Base-by-base conservation (phyloP, 1,140 invertebrate genomes). In the Penaeus indicus region DNA sequence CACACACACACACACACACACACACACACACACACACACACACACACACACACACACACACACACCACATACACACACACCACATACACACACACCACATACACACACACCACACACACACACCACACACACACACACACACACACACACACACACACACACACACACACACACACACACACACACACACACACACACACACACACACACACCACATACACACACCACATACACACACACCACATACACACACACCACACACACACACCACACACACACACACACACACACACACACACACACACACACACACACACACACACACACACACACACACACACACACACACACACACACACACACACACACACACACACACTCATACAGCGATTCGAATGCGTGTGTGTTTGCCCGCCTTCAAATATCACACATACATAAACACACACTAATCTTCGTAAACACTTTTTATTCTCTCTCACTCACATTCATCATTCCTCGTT, bases 11-110 rank as follows among this genome's bases (percentile, higher is more conserved):
- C 19, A 22, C 32, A 81, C 42, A 81, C 79, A 81, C 79, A 81
- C 79, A 81, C 79, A 81, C 79, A 81, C 79, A 81, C 79, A 81
- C 79, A 60, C 42, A 81, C 79, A 81, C 79, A 81, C 79, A 81
- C 38, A 81, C 79, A 81, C 38, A 81, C 79, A 81, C 38, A 81
- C 79, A 81, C 42, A 81, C 79, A 81, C 38, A 81, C 79, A 81
- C 42, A 81, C 79, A 81, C 54, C 79, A 81, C 47, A 32, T 7
- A 81, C 79, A 81, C 42, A 81, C 79, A 81, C 79, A 81, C 79
- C 79, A 81, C 79, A 81, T 47, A 81, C 79, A 81, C 79, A 81
- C 79, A 81, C 60, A 21, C 19, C 32, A 79, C n/a, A 18, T 21
- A 42, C 18, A 79, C n/a, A 42, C 32, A 79, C 22, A 47, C 38